Base-by-base conservation (phyloP, 1,140 invertebrate species). In the Choristoneura fumiferana region DNA sequence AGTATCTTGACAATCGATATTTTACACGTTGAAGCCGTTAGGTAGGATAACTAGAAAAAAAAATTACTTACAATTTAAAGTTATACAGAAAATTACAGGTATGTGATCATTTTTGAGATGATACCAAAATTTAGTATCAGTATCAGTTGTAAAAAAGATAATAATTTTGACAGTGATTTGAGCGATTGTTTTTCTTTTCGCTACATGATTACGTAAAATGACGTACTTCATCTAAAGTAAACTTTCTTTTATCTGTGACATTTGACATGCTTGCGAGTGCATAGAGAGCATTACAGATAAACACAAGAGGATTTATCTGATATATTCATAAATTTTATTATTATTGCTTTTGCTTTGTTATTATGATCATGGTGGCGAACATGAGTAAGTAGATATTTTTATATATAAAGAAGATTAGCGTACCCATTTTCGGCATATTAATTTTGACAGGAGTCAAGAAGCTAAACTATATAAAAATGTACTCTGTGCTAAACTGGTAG, bases 161-260 rank as follows among this genome's bases (percentile, higher is more conserved):
- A 29, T 0, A 49, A 49, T 49, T 49, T 49, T 49, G 43, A 49
- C 43, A 49, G n/a, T n/a, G n/a, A n/a, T n/a, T n/a, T n/a, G n/a
- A n/a, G 12, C 18, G 12, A 49, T 29, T 18, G 10, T 49, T 49
- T 49, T 49, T 49, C n/a, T 49, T 49, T 49, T 49, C n/a, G 1
- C 22, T 49, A 49, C 43, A 17, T 49, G 22, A 49, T 4, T 1
- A 10, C 3, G 9, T 3, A 10, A 37, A 49, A 8, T n/a, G 5
- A 18, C 10, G 5, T 49, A 22, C 22, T 18, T 13, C 39, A 29
- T 4, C 4, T 29, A 33, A 49, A 29, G 6, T 12, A 49, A 10
- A 8, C 14, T 22, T 29, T n/a, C 5, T 9, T 8, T 49, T 49
- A 29, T 49, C 43, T 29, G 43, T 37, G 35, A 2, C 33, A 4